These are phyloP conservation scores for Phlogophora meticulosa DNA, from an alignment of 2,888 invertebrate genomes.

Conservation along the genomic window DNA sequence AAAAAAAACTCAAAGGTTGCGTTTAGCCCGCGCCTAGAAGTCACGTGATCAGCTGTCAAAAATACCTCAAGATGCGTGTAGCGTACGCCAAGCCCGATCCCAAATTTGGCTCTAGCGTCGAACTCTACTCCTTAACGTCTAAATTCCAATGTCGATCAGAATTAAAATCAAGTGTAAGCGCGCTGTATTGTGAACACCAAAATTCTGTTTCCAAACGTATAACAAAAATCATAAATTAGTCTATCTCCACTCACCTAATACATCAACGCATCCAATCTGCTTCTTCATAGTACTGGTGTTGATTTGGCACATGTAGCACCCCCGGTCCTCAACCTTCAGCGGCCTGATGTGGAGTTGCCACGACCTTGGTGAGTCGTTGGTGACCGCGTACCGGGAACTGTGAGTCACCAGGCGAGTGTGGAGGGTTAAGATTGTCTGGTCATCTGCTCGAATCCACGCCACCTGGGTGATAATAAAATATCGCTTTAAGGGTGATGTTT, in stretches of 20 bases:
- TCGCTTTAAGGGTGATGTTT: not conserved
- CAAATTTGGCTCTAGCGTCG: too few relatives aligned
- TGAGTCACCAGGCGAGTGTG: constrained; percentile 94
- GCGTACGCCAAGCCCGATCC: too few relatives aligned
- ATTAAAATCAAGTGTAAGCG: too few relatives aligned
- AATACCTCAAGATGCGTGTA: too few relatives aligned
- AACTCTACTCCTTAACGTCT: too few relatives aligned
- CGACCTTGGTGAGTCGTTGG: constrained; percentile 93
- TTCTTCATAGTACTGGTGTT: constrained; percentile 95
- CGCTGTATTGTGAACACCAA: too few relatives aligned
- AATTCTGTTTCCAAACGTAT: too few relatives aligned
- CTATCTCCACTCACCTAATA: constrained; percentile 91
- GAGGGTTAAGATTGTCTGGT: constrained; percentile 94
- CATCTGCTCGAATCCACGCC: constrained; percentile 94
- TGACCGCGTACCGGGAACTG: constrained; percentile 93
- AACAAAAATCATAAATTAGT: too few relatives aligned
- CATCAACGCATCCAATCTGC: constrained; percentile 94
- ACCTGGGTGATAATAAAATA: constrained; percentile 87
- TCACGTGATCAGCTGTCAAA: too few relatives aligned
- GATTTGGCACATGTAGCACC: constrained; percentile 96
- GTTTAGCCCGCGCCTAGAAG: too few relatives aligned
- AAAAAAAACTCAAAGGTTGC: too few relatives aligned
- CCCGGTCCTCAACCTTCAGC: constrained; percentile 93
- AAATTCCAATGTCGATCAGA: too few relatives aligned
- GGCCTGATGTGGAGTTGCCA: constrained; percentile 94